Evolutionary conservation across 2,113 vertebrate genomes (phyloP), one percentile per base, ranked within the genome.

Genomic region (Zosterops borbonicus): DNA sequence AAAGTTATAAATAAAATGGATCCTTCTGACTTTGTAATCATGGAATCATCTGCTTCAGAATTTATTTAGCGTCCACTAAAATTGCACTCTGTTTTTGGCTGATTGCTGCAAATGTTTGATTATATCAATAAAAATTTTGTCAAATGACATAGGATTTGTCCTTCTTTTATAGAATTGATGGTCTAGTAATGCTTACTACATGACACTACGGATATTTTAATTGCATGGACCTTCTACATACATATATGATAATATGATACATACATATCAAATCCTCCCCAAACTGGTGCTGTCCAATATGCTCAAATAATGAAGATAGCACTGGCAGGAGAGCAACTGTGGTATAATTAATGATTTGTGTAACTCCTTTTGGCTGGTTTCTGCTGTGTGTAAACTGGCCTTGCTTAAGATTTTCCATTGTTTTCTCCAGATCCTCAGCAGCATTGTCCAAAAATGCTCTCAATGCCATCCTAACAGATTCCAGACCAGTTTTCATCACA

Each of bases 281-380:
- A 59, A 99, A 99, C 80, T 98, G 97, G 96, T 99, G 99, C 90
- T 99, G 99, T 76, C 98, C 99, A 27, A 99, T 98, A 94, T 99
- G 99, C 50, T 99, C 98, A 76, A 99, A 99, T 47, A 99, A 96
- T 1, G 99, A 99, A 12, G 98, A 99, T 31, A 99, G 98, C 67
- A 99, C 98, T 0, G 99, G 99, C 69, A 99, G 97, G 52, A 99
- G 98, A 13, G 99, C 99, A 68, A 99, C 98, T 1, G 99, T 99
- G 47, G 99, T 99, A 92, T 99, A 99, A 97, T 99, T 99, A 98
- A 99, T 99, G 94, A 99, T 99, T 96, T 99, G 99, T 23, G 99
- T 99, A 75, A 99, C 98, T 7, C 99, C 99, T 55, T 97, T 97
- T 11, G 99, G 99, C 55, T 99, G 99, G 79, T 92, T 98, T 55